A percentile compares a stretch with the other conserved stretches of the same genome.
Conservation (phyloP, 2,113 vertebrate genomes). For the Tragelaphus imberbis region DNA sequence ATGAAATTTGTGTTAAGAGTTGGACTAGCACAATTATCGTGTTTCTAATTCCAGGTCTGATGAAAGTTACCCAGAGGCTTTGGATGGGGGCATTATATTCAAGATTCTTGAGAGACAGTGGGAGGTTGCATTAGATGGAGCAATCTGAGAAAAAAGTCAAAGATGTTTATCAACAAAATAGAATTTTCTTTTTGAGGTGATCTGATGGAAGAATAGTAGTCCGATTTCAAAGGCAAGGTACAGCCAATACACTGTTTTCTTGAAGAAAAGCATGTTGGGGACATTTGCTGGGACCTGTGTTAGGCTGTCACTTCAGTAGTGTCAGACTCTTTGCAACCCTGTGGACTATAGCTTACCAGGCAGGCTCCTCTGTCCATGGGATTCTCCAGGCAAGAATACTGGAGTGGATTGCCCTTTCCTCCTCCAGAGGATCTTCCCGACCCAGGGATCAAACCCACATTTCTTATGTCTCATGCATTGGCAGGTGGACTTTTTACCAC, state of each 20-base stretch:
- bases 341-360: not conserved
- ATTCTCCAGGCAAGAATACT: not conserved
- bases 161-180: not conserved
- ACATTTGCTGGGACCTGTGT: not conserved
- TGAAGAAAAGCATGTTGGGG: not conserved
- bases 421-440: accelerated
- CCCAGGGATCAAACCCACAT: accelerated
- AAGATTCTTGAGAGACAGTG: not conserved
- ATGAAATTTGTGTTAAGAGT: not conserved
- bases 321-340: not conserved
- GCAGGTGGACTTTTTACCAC: not conserved
- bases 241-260: not conserved
- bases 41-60: not conserved
- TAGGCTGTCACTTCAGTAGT: not conserved
- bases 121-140: not conserved
- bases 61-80: not conserved
- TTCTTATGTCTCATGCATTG: not conserved
- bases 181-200: not conserved
- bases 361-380: not conserved
- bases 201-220: not conserved
- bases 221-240: not conserved
- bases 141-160: not conserved
- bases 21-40: not conserved
- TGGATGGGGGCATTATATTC: not conserved
- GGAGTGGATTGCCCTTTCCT: not conserved